Evolutionary conservation across 2,113 vertebrate species (phyloP), one percentile per base, ranked within the genome.

Genomic region (Dendropsophus ebraccatus): DNA sequence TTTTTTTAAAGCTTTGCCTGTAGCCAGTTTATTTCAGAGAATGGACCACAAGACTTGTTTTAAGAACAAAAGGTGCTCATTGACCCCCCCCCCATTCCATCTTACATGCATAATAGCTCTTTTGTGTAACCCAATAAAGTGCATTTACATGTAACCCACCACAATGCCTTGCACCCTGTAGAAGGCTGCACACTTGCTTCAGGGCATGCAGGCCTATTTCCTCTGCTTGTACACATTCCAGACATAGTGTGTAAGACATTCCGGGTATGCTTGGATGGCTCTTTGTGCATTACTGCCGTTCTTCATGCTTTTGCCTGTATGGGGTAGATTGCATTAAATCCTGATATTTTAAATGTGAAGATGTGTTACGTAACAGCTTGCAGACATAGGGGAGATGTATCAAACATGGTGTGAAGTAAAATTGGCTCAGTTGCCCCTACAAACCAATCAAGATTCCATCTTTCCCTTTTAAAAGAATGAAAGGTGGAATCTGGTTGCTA

Each of bases 111-210:
- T 47, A 81, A 81, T 81, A 30, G 78, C 56, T 23, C 56, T 65
- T 41, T 62, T 81, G 50, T 58, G 13, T 58, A 79, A 19, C 56
- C 35, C 56, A 45, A 37, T 35, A 17, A 81, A 45, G 52, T 80
- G 78, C 58, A 17, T 81, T 47, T 60, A 50, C 47, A 50, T 52
- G 13, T 76, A 17, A 76, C 45, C 73, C 73, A 50, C 37, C 37
- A 45, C 37, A 62, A 60, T 81, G 78, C 56, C 78, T 81, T 35
- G 74, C 74, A 32, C 41, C 78, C 78, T 81, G 35, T 62, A 81
- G 78, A 81, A 81, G 78, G 41, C 78, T 81, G 56, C 78, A 65
- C 1, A 28, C 56, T 30, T 81, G 32, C 54, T 45, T 25, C 54
- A 80, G 54, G 75, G 75, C 50, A 77, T 23, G 11, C 54, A 80